Evolutionary conservation across 2,797 vertebrate species (phyloP), one percentile per base, ranked within the genome.

Genomic region (Chiroxiphia lanceolata): DNA sequence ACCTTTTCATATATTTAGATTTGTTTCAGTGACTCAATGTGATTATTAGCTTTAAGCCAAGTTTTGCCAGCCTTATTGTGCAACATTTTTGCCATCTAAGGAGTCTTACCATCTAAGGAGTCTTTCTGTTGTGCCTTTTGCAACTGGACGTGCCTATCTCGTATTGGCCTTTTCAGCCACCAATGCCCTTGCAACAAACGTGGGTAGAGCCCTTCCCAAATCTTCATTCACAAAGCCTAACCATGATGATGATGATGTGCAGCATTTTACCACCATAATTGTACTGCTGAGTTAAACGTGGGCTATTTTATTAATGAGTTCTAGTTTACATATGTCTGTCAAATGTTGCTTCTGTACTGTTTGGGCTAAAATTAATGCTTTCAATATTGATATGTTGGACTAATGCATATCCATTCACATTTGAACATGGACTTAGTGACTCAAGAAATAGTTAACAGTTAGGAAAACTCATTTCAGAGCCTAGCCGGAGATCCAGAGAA

Each of bases 391-490:
- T 71, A 10, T 54, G 9, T 47, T 81, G 36, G 45, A 56, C 64
- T 56, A 34, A 11, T 56, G 19, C 40, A 67, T 80, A 72, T 51
- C 50, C 59, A 67, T 61, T 90, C 26, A 31, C 36, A 29, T 78
- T 83, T 87, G 88, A 81, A 57, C 44, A 22, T 75, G 54, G 23
- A 45, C 29, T 86, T 76, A 65, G n/a, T 60, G 64, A 80, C 70
- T 90, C 1, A 3, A 91, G 76, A 93, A 85, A 75, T 25, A 87
- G 72, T 53, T 82, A 89, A 42, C 64, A 54, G 63, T 88, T 95
- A 68, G 44, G 36, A 86, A 93, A 83, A 72, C 38, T 93, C n/a
- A 78, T 94, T 94, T 90, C 63, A 72, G 69, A 91, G 70, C 60
- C 44, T 92, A 69, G 65, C 57, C 59, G 0, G 76, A 78, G 85